Conservation (phyloP, 2,113 vertebrate genomes). For the Tragelaphus scriptus region DNA sequence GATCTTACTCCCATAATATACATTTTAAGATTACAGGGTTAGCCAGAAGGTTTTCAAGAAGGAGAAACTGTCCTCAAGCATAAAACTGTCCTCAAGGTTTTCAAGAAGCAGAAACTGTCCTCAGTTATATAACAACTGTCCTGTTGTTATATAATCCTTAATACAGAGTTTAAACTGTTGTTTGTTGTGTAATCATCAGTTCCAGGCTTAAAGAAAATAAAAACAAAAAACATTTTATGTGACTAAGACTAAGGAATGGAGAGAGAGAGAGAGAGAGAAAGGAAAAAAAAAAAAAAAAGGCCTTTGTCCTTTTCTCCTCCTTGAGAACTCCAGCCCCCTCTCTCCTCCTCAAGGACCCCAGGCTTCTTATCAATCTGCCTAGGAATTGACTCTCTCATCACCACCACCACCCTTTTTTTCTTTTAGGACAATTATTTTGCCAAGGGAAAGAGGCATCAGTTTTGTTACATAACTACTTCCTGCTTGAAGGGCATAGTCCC, state of each 20-base stretch:
- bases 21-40: not conserved
- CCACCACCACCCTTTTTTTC: not conserved
- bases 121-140: not conserved
- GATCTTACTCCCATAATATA: not conserved
- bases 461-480: not conserved
- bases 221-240: not conserved
- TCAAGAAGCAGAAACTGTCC: not conserved
- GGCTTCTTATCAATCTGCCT: not conserved
- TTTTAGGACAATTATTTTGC: not conserved
- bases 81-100: not conserved
- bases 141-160: not conserved
- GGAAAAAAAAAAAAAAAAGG: not conserved
- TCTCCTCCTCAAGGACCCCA: not conserved
- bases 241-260: not conserved
- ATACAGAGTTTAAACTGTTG: not conserved
- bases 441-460: not conserved
- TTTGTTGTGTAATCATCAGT: not conserved
- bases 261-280: accelerated
- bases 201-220: not conserved
- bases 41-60: not conserved
- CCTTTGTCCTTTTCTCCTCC: accelerated
- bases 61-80: not conserved
- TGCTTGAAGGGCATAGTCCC: not conserved
- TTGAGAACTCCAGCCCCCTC: not conserved
- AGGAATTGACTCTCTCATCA: not conserved